A percentile compares a stretch with the other conserved stretches of the same genome.
phyloP scores from a whole-genome alignment of 1,140 invertebrate genomes.

The Neodiprion lecontei region DNA sequence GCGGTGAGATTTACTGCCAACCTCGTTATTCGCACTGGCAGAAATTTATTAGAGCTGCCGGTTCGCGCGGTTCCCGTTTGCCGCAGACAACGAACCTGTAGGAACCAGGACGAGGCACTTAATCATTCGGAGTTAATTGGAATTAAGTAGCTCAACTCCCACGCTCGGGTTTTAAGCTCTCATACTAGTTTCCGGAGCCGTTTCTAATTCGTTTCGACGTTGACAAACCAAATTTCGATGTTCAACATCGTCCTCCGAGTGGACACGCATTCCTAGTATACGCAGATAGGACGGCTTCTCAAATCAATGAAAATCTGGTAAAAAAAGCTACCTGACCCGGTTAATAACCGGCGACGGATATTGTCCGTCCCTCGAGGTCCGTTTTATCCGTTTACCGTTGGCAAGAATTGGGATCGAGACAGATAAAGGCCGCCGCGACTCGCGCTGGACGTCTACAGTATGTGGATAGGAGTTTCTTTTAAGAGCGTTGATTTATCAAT shows the following conservation, averaged over 20 bases:
- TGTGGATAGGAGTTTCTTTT: background rate
- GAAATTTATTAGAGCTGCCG: constrained; percentile 4
- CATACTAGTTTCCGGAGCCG: background rate
- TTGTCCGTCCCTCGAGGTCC: background rate
- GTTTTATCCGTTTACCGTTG: background rate
- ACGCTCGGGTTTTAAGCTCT: background rate
- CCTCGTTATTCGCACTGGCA: constrained; percentile 6
- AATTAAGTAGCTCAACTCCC: constrained; percentile 5
- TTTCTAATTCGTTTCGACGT: background rate
- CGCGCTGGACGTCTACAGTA: too few relatives aligned
- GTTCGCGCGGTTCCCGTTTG: background rate
- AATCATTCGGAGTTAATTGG: background rate
- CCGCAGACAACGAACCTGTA: background rate
- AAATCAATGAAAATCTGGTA: background rate
- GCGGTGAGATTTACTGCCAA: background rate
- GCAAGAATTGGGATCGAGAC: background rate
- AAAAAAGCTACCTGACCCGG: background rate
- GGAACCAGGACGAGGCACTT: constrained; percentile 4
- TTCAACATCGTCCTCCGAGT: too few relatives aligned
- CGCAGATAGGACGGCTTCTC: background rate
- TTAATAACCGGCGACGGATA: background rate
- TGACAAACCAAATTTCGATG: too few relatives aligned
- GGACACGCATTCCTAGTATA: too few relatives aligned
- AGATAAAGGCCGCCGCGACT: background rate
- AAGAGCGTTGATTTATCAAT: background rate